phyloP scores from a whole-genome alignment of 1,140 invertebrate species.

The Sipha flava region DNA sequence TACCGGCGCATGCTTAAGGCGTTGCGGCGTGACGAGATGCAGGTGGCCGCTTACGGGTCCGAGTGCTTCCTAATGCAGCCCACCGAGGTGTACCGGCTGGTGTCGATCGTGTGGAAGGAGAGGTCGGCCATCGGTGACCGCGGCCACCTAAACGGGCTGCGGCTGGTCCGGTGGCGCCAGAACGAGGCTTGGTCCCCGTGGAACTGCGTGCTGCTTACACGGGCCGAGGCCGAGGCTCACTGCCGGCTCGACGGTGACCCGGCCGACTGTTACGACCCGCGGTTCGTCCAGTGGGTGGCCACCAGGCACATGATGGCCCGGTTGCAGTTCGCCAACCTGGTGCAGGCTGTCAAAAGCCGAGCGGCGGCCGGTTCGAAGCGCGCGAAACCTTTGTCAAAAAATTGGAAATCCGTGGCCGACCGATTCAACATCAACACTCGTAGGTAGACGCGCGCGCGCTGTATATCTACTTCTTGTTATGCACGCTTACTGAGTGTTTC shows the following conservation, averaged over 20 bases:
- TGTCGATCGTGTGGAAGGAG: slow-evolving; percentile 58
- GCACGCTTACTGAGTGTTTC: no score
- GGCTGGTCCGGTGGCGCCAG: slow-evolving; percentile 51
- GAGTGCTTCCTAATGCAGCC: slow-evolving; percentile 36
- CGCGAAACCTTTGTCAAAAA: neutral
- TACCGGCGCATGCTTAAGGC: slow-evolving; percentile 35
- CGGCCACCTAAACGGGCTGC: slow-evolving; percentile 50
- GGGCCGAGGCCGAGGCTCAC: slow-evolving; percentile 56
- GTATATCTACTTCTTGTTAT: no score
- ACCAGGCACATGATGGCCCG: slow-evolving; percentile 33
- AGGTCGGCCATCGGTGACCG: slow-evolving; percentile 56
- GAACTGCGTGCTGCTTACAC: slow-evolving; percentile 60
- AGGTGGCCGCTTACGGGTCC: slow-evolving; percentile 31
- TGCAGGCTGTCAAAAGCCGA: neutral
- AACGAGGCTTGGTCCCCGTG: slow-evolving; percentile 59
- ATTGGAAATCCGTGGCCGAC: neutral
- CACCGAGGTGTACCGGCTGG: slow-evolving; percentile 54
- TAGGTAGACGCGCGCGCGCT: no score
- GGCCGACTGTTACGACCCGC: slow-evolving; percentile 29
- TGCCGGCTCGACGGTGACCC: slow-evolving; percentile 38
- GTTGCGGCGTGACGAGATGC: slow-evolving; percentile 35
- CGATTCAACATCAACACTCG: neutral
- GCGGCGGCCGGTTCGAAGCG: neutral
- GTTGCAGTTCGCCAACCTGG: slow-evolving; percentile 20
- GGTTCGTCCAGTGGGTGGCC: slow-evolving; percentile 18